Conservation (phyloP, 2,113 vertebrate genomes). For the Phrynocephalus versicolor region DNA sequence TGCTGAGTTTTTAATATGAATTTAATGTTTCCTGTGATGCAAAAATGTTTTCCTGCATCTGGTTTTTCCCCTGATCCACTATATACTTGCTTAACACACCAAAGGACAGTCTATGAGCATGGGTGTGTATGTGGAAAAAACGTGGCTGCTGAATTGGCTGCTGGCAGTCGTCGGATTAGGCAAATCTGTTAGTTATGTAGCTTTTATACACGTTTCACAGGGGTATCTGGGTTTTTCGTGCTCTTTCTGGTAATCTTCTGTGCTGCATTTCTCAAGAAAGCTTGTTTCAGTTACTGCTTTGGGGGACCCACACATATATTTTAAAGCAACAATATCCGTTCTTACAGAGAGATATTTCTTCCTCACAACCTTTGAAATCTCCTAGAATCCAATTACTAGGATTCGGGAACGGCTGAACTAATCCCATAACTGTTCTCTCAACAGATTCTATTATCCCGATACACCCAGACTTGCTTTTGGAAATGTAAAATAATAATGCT, state of each 20-base stretch:
- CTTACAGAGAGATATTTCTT: not conserved
- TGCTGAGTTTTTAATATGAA: not conserved
- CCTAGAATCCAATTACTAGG: constrained; percentile 30
- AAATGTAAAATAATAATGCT: constrained; percentile 28
- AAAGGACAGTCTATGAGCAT: not conserved
- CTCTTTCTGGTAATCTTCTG: constrained; percentile 14
- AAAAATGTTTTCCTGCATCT: not conserved
- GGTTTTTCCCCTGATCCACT: not conserved
- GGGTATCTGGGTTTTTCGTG: not conserved
- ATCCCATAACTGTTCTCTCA: constrained; percentile 20
- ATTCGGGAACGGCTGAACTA: constrained; percentile 22
- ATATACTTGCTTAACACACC: not conserved
- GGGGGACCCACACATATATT: not conserved
- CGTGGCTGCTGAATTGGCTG: not conserved
- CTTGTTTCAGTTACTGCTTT: constrained; percentile 14
- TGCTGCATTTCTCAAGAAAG: not conserved
- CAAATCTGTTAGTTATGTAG: constrained; percentile 21
- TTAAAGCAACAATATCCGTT: constrained; percentile 11
- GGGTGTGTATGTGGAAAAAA: too few relatives aligned
- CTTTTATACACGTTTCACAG: constrained; percentile 26
- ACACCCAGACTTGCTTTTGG: not conserved
- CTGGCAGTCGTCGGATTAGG: not conserved
- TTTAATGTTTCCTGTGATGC: not conserved
- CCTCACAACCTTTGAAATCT: constrained; percentile 10
- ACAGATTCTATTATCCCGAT: constrained; percentile 28